Evolutionary conservation across 2,113 vertebrate genomes (phyloP).

Genomic region (Hippocampus abdominalis): DNA sequence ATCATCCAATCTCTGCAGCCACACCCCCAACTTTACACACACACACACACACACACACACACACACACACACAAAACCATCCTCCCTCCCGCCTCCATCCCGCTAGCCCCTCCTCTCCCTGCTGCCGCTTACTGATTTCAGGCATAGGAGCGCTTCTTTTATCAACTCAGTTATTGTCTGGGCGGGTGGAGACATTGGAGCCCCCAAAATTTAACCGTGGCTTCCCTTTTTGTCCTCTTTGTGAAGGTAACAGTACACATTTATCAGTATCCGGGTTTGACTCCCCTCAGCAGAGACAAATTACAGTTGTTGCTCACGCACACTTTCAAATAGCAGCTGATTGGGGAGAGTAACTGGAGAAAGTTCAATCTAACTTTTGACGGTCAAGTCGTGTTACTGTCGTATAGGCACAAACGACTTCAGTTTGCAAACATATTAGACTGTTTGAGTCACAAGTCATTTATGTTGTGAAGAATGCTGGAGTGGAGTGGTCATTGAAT

Average conservation of each 20-base stretch:
- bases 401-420: not conserved
- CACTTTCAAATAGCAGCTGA: not conserved
- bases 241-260: not conserved
- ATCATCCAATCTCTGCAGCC: slow-evolving; percentile 39
- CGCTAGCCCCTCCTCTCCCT: not conserved
- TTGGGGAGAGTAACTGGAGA: not conserved
- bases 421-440: not conserved
- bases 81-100: not conserved
- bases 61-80: too few species aligned
- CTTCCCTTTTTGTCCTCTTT: not conserved
- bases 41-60: too few species aligned
- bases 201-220: not conserved
- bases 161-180: accelerated
- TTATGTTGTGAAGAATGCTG: not conserved
- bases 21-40: not conserved
- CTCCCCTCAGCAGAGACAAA: too few species aligned
- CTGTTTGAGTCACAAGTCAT: too few species aligned
- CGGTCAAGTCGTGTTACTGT: too few species aligned
- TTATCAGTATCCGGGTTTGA: too few species aligned
- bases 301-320: too few species aligned
- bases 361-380: not conserved
- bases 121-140: slow-evolving; percentile 5
- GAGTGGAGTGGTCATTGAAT: not conserved
- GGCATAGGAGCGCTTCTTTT: slow-evolving; percentile 20
- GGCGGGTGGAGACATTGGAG: slow-evolving; percentile 20